phyloP scores from a whole-genome alignment of 2,113 vertebrate genomes.

The Penelope pileata region DNA sequence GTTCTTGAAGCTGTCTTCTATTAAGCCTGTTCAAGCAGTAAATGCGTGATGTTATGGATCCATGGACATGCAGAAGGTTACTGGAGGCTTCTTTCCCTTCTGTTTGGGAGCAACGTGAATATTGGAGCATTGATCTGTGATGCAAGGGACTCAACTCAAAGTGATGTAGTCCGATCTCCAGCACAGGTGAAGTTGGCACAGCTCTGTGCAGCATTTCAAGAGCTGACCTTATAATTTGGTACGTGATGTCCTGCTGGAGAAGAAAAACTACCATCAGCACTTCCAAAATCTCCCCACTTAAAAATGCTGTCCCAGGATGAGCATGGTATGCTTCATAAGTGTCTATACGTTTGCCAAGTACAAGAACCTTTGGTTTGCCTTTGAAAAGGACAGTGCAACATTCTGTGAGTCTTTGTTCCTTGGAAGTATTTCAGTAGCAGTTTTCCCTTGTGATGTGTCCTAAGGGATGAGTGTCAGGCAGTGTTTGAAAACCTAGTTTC shows the following conservation, averaged over 20 bases:
- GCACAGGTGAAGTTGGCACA: background rate
- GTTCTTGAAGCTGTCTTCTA: background rate
- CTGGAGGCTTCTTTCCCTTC: background rate
- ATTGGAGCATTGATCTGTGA: background rate
- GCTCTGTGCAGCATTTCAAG: background rate
- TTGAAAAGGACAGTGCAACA: background rate
- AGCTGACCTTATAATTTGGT: background rate
- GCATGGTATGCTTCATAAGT: background rate
- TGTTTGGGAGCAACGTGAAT: background rate
- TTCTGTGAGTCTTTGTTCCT: background rate
- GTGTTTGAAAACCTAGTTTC: background rate
- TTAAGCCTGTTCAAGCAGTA: background rate
- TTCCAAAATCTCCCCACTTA: too few relatives aligned
- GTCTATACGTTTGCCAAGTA: background rate
- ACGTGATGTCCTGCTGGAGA: background rate
- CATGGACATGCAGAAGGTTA: background rate
- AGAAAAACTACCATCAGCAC: background rate
- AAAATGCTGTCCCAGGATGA: background rate
- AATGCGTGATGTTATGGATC: background rate
- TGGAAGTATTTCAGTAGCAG: background rate
- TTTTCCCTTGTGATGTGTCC: background rate
- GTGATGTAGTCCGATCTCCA: background rate
- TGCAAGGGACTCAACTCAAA: background rate
- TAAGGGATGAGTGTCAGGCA: background rate
- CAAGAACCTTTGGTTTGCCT: background rate